A percentile compares a stretch with the other conserved stretches of the same genome.
Evolutionary conservation across 1,140 invertebrate species (phyloP).

Genomic region (Chionoecetes opilio): DNA sequence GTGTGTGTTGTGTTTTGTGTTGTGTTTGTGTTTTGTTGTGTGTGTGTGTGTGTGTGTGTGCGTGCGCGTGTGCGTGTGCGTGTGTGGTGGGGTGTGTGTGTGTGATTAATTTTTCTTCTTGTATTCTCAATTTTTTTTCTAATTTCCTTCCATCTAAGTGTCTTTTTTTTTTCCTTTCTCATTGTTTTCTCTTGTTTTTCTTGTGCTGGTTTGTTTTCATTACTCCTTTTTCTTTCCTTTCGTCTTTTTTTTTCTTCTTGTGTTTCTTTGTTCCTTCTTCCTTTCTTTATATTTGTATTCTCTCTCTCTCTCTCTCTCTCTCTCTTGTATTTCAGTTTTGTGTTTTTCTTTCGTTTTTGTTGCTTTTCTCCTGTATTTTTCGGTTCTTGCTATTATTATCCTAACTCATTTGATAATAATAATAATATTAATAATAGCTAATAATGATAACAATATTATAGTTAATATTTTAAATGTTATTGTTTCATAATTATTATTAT

Average conservation of each 20-base stretch:
- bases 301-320: no score
- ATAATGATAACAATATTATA: neutral
- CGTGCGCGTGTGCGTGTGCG: no score
- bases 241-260: neutral
- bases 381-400: slow-evolving; percentile 42
- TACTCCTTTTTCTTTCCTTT: neutral
- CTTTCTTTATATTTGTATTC: neutral
- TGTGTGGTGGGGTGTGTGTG: no score
- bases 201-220: neutral
- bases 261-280: neutral
- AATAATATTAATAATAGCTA: neutral
- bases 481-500: slow-evolving; percentile 32
- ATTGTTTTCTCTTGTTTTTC: no score
- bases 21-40: no score
- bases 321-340: no score
- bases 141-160: no score
- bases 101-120: no score
- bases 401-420: neutral
- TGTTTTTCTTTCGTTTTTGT: neutral
- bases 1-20: no score
- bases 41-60: no score
- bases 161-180: no score
- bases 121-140: no score
- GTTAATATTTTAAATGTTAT: neutral
- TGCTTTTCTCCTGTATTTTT: neutral